Base-by-base conservation (phyloP, 2,888 invertebrate species). In the Anodontia alba region DNA sequence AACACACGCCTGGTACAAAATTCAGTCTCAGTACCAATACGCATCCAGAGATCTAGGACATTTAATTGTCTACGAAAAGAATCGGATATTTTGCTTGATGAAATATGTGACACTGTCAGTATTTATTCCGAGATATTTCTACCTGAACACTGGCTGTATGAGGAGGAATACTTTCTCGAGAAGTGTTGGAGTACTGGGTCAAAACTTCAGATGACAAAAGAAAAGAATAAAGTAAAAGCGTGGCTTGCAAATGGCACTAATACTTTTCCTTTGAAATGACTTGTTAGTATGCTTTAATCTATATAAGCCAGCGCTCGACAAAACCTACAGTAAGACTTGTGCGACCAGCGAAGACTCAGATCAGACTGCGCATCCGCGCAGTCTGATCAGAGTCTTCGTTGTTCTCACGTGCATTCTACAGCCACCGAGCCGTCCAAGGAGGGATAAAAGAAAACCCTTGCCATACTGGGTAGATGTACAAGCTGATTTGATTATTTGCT, bases 61-160 rank as follows among this genome's bases (percentile, higher is more conserved):
- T 17, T 29, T 62, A 33, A 31, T 33, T 20, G 54, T 54, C 15
- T 23, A 26, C 7, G 54, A 3, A 26, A 23, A 26, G 5, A 26
- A 3, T 20, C 62, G 31, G 62, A 62, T 62, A 8, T 62, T 20
- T 12, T 20, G 7, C 29, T 62, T 15, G 69, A 42, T 69, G 69
- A 38, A 8, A 26, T 43, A 7, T 76, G 36, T 33, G 82, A 83
- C 15, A 36, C 69, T 20, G 46, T 79, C 3, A 73, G 73, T 46
- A 49, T 80, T 1, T 80, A 82, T 68, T 77, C 84, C 0, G 81
- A 77, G 20, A 36, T 80, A 17, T 84, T 84, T 67, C 80, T 70
- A 2, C 84, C 84, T 0, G 80, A 76, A 2, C 54, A 80, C 20
- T 84, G 84, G 84, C 23, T 84, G 5, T 82, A 73, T 54, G 70